Base-by-base conservation (phyloP, 2,797 vertebrate species). In the Etheostoma nigrum region DNA sequence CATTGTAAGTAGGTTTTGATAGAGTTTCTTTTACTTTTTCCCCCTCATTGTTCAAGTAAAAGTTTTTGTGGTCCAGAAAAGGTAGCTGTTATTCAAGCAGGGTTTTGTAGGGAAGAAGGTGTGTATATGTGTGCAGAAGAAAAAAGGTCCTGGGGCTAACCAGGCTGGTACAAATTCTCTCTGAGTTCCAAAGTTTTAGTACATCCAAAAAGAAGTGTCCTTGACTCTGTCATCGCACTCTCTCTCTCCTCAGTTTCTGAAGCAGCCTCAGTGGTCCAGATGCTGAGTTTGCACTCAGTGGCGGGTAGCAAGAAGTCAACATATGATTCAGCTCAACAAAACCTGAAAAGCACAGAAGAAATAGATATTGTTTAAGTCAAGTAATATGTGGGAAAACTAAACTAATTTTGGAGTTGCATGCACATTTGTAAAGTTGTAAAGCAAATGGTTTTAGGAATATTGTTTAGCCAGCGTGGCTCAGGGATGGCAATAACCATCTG, bases 241-340 rank as follows among this genome's bases (percentile, higher is more conserved):
- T 72, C 88, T 82, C 74, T 74, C 84, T 81, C 73, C 72, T 88
- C 71, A 75, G 84, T 88, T 87, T 91, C 88, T 88, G 86, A 91
- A 90, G 91, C 89, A 92, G 90, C 89, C 92, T 89, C 89, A 68
- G 89, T 91, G 87, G 88, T 92, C 90, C 87, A 88, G 88, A 89
- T 89, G 89, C 88, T 85, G 84, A 85, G 89, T 91, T 92, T 93
- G 91, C 91, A 90, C 92, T 92, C 93, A 86, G 90, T 92, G 95
- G 93, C 95, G 78, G 94, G 92, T 95, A 95, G 89, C 94, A 94
- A 94, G 87, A 95, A 96, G 93, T 90, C 95, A 97, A 96, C 96
- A 95, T 96, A 94, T 96, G 94, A 95, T 93, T 96, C 95, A 96
- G 94, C 96, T 97, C 95, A 93, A 90, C 90, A 96, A 96, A 96